Percentiles rank a stretch among this genome's conserved stretches.
phyloP scores from a whole-genome alignment of 2,797 vertebrate species.

The Etheostoma perlongum region DNA sequence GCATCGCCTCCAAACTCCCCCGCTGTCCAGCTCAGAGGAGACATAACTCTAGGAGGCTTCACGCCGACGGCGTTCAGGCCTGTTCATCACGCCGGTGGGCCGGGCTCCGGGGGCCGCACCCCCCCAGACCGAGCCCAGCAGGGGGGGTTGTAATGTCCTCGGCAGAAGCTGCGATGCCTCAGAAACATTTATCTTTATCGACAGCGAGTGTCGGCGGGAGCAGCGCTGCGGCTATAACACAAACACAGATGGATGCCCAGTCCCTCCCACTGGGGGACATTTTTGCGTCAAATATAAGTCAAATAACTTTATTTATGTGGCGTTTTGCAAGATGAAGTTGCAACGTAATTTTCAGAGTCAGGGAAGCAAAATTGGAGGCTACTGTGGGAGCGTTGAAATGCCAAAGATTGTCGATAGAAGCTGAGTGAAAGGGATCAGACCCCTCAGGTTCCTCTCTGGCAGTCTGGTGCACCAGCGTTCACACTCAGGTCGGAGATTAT shows the following conservation, averaged over 20 bases:
- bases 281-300: not conserved
- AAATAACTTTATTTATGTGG: not conserved
- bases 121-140: not conserved
- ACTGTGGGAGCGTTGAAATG: no score
- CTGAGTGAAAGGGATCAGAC: no score
- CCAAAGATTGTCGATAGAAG: no score
- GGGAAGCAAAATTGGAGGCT: no score
- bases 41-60: slow-evolving; percentile 36
- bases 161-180: slow-evolving; percentile 9
- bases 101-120: slow-evolving; percentile 21
- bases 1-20: slow-evolving; percentile 39
- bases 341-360: not conserved
- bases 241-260: slow-evolving; percentile 17
- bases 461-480: no score
- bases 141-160: not conserved
- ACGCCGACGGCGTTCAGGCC: slow-evolving; percentile 23
- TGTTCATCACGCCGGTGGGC: slow-evolving; percentile 36
- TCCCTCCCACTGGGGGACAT: not conserved
- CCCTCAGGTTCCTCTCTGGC: no score
- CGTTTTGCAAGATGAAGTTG: slow-evolving; percentile 1
- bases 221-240: not conserved
- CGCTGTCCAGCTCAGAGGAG: slow-evolving; percentile 38
- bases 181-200: slow-evolving; percentile 49
- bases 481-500: no score
- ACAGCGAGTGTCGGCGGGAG: slow-evolving; percentile 13